These are phyloP conservation scores for Maniola jurtina DNA, from an alignment of 1,140 invertebrate species.

Conservation along the genomic window DNA sequence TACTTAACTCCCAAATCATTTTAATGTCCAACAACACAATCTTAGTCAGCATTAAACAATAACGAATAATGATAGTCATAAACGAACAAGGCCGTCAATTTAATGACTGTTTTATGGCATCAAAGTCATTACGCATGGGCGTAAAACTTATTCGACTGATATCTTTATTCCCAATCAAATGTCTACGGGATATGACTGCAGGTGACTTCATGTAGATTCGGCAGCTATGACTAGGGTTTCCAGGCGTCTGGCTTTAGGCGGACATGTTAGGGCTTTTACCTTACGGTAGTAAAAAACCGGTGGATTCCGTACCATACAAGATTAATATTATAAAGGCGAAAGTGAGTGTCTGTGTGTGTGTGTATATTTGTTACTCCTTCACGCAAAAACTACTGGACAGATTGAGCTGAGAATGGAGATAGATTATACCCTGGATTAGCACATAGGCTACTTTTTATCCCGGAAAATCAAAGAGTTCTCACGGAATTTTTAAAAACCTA, in stretches of 20 bases:
- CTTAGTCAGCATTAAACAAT: background rate
- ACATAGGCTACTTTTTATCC: no score
- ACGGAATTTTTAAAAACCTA: no score
- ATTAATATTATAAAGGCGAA: no score
- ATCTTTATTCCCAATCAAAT: conserved; percentile 28
- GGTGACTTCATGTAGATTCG: background rate
- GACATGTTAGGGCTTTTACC: no score
- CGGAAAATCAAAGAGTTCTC: no score
- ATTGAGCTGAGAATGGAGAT: no score
- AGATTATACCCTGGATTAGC: no score
- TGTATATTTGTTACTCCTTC: no score
- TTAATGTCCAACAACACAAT: background rate
- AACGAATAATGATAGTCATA: conserved; percentile 30
- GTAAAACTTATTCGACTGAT: conserved; percentile 37
- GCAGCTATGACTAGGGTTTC: background rate
- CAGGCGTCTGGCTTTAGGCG: background rate
- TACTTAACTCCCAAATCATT: background rate
- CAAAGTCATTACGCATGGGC: conserved; percentile 13
- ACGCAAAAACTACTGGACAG: no score
- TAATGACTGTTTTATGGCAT: conserved; percentile 37
- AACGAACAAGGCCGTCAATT: conserved; percentile 26
- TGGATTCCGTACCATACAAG: no score
- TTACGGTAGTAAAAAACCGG: no score
- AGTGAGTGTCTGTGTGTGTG: no score
- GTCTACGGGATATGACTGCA: background rate